phyloP scores from a whole-genome alignment of 2,888 invertebrate species.

The Phaonia tiefii region DNA sequence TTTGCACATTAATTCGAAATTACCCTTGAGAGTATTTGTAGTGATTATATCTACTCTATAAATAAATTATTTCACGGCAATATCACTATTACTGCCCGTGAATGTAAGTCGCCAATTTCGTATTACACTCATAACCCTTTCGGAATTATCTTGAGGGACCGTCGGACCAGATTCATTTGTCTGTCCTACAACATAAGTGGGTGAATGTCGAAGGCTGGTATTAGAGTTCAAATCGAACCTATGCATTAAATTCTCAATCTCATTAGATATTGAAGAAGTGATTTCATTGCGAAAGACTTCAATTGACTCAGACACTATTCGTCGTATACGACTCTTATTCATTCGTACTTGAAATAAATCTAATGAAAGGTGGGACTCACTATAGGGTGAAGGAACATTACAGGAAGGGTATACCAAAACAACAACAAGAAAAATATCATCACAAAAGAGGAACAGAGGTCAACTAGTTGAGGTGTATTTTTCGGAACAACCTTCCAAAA shows the following conservation, averaged over 20 bases:
- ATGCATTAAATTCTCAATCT: background rate
- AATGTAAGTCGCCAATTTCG: conserved; percentile 38
- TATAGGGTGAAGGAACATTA: too few relatives aligned
- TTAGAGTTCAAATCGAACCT: background rate
- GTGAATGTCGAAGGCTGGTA: background rate
- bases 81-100: conserved; percentile 36
- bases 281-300: background rate
- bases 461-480: too few relatives aligned
- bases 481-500: too few relatives aligned
- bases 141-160: background rate
- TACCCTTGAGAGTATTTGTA: conserved; percentile 25
- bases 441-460: too few relatives aligned
- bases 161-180: background rate
- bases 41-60: conserved; percentile 45
- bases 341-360: too few relatives aligned
- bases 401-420: too few relatives aligned
- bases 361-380: too few relatives aligned
- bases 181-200: background rate
- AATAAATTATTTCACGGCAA: conserved; percentile 50
- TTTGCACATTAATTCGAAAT: conserved; percentile 24
- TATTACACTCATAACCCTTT: conserved; percentile 36
- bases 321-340: background rate
- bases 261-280: background rate
- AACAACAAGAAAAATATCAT: too few relatives aligned
- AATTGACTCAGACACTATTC: conserved; percentile 2